phyloP scores from a whole-genome alignment of 1,140 invertebrate genomes.

The Pentalonia nigronervosa region DNA sequence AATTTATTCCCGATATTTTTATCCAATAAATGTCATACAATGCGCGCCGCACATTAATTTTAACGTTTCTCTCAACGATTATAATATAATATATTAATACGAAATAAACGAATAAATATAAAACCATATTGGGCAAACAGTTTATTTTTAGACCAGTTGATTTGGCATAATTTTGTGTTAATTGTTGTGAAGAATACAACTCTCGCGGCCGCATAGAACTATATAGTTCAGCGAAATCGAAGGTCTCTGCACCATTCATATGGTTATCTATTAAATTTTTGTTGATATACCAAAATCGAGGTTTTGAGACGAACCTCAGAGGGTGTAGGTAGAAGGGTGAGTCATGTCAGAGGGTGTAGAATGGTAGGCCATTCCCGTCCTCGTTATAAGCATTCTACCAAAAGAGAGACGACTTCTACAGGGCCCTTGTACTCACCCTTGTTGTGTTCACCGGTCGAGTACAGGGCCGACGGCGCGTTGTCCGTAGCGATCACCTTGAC shows the following conservation, averaged over 20 bases:
- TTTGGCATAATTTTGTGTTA: background rate
- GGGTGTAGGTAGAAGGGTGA: no score
- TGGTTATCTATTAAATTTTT: no score
- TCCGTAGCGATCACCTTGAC: constrained; percentile 85
- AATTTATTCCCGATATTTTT: background rate
- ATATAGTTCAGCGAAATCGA: no score
- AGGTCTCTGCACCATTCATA: no score
- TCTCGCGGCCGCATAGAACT: background rate
- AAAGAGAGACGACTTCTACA: background rate
- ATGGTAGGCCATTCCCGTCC: no score
- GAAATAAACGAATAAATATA: no score
- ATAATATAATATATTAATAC: background rate
- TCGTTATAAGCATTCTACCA: background rate
- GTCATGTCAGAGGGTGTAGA: no score
- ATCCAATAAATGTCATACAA: no score
- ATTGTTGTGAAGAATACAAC: background rate
- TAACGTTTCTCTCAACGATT: background rate
- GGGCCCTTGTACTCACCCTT: constrained; percentile 64
- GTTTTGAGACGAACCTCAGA: background rate
- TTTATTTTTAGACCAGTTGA: background rate
- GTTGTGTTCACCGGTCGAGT: constrained; percentile 72
- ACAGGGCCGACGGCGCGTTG: constrained; percentile 82
- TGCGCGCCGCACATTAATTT: background rate
- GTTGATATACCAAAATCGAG: background rate
- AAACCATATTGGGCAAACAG: background rate